Conservation (phyloP, 2,797 vertebrate species). For the Tamandua tetradactyla region DNA sequence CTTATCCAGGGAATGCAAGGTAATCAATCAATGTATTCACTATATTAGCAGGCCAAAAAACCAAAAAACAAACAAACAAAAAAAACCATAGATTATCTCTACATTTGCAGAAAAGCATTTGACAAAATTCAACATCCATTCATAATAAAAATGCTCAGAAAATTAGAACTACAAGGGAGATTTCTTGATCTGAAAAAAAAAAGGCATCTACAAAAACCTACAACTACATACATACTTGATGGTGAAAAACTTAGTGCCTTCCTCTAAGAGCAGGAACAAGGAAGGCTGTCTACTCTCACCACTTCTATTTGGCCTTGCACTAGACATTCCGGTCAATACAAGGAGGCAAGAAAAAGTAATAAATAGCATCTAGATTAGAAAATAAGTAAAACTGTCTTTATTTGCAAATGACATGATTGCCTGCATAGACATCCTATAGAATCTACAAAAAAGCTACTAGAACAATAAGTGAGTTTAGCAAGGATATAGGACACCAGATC, state of each 20-base stretch:
- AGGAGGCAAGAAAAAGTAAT: neutral
- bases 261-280: neutral
- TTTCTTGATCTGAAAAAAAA: neutral
- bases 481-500: neutral
- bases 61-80: no score
- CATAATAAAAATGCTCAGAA: neutral
- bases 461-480: neutral
- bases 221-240: neutral
- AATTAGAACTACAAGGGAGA: neutral
- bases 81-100: neutral
- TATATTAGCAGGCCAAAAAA: neutral
- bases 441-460: neutral
- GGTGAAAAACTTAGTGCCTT: neutral
- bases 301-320: neutral
- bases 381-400: neutral
- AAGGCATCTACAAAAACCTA: neutral
- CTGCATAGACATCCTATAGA: neutral
- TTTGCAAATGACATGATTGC: neutral
- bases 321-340: neutral
- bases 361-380: neutral
- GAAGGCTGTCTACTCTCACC: neutral
- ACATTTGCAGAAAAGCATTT: neutral
- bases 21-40: neutral
- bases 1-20: conserved; percentile 10
- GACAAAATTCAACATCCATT: neutral